Conservation (phyloP, 2,113 vertebrate genomes). For the Polypterus bichir region DNA sequence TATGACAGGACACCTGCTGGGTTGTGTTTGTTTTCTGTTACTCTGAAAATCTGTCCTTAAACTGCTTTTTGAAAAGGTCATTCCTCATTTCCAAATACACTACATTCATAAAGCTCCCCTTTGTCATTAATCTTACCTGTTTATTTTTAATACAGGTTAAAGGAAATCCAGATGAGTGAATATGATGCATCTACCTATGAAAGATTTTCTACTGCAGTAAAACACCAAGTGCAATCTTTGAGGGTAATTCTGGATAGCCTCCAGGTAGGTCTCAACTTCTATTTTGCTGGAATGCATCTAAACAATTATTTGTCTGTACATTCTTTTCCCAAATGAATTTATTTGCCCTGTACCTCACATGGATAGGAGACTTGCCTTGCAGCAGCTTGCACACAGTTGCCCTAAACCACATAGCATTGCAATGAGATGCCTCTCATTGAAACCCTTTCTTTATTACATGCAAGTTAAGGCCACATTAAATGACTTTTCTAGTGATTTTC, state of each 20-base stretch:
- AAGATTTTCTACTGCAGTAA: conserved; percentile 73
- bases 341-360: too few relatives aligned
- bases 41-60: neutral
- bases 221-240: conserved; percentile 78
- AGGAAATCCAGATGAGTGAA: conserved; percentile 89
- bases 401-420: too few relatives aligned
- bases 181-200: conserved; percentile 79
- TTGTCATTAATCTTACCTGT: neutral
- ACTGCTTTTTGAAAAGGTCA: neutral
- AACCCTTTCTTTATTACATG: too few relatives aligned
- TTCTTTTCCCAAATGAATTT: too few relatives aligned
- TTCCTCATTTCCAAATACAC: neutral
- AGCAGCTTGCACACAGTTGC: too few relatives aligned
- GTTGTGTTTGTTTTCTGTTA: neutral
- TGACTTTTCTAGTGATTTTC: too few relatives aligned
- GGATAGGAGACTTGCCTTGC: too few relatives aligned
- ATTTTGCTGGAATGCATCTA: neutral
- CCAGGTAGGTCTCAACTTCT: conserved; percentile 54
- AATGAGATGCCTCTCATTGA: too few relatives aligned
- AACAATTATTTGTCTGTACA: too few relatives aligned
- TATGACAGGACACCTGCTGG: conserved; percentile 1
- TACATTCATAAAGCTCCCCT: conserved; percentile 12
- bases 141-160: conserved; percentile 53
- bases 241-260: conserved; percentile 82
- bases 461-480: too few relatives aligned